Evolutionary conservation across 2,797 vertebrate species (phyloP), one percentile per base, ranked within the genome.

Genomic region (Hephaestus fuliginosus): DNA sequence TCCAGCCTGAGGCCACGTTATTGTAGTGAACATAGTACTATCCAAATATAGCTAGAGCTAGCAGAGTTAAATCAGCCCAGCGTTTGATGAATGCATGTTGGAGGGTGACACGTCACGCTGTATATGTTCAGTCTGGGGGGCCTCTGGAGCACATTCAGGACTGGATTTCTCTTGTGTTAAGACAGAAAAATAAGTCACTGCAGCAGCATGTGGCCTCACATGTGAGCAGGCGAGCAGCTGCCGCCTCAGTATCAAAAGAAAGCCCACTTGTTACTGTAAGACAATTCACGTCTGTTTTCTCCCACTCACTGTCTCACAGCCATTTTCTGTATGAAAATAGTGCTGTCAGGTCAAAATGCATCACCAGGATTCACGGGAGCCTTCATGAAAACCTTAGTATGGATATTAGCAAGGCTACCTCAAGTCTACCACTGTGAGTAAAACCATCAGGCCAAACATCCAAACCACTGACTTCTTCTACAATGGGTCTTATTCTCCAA

Each of bases 391-490:
- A 51, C 3, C 7, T 15, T 14, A 39, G 36, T 9, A 1, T 39
- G 36, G 36, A 39, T 7, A 39, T 39, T 39, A 46, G 25, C 14
- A 46, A 0, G 20, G 7, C 25, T 22, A 22, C 25, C 44, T 60
- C 22, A 15, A 43, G 18, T 41, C 10, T 6, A 20, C 43, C 49
- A 1, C 28, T 58, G 14, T 4, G 4, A 61, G 22, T 51, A 25
- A 33, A 70, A 55, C 48, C 43, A 53, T 43, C 8, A 60, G 20
- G n/a, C 52, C 66, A 76, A 58, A 49, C 5, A 73, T 53, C 15
- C 30, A 55, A 61, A 22, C 33, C 15, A 18, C 33, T 7, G 33
- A 36, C 25, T 25, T 25, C 33, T 7, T 36, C 33, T 36, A 36
- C 33, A 36, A 3, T 36, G 33, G 4, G 33, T 48, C 4, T 2